These are phyloP conservation scores for Triops cancriformis DNA, from an alignment of 1,140 invertebrate species.

Conservation along the genomic window DNA sequence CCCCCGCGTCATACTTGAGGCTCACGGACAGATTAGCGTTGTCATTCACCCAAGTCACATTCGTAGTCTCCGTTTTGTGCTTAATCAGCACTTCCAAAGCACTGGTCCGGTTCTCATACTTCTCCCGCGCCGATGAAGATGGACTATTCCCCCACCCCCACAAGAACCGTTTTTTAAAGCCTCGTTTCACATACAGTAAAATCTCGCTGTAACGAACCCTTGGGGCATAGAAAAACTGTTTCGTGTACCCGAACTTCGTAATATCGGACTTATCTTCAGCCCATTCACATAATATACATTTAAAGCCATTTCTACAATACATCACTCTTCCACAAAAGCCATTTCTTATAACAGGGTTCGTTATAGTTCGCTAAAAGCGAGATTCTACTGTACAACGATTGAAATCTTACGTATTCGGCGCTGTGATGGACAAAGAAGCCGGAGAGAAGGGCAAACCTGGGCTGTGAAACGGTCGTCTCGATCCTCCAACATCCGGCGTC, in stretches of 20 bases:
- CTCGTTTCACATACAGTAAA: background rate
- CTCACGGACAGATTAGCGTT: background rate
- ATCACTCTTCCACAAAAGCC: too few relatives aligned
- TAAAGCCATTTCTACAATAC: too few relatives aligned
- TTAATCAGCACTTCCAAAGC: constrained; percentile 46
- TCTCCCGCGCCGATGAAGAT: constrained; percentile 42
- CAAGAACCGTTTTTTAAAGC: background rate
- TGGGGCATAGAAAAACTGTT: background rate
- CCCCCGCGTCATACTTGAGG: constrained; percentile 25
- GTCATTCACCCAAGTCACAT: constrained; percentile 30
- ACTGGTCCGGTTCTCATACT: constrained; percentile 48
- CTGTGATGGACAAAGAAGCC: constrained; percentile 22
- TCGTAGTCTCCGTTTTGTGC: constrained; percentile 36
- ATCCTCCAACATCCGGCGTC: background rate
- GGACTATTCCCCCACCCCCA: background rate
- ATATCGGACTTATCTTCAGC: too few relatives aligned
- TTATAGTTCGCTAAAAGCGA: background rate
- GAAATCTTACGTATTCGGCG: background rate
- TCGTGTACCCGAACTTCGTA: too few relatives aligned
- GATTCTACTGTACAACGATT: background rate
- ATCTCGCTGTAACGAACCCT: too few relatives aligned
- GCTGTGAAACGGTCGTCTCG: constrained; percentile 18
- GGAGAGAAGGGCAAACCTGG: constrained; percentile 27
- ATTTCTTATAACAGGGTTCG: too few relatives aligned
- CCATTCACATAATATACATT: too few relatives aligned